Evolutionary conservation across 53 echinoderm and acorn worm species (phyloP), one percentile per base, ranked within the genome.

Genomic region (Paracentrotus lividus): DNA sequence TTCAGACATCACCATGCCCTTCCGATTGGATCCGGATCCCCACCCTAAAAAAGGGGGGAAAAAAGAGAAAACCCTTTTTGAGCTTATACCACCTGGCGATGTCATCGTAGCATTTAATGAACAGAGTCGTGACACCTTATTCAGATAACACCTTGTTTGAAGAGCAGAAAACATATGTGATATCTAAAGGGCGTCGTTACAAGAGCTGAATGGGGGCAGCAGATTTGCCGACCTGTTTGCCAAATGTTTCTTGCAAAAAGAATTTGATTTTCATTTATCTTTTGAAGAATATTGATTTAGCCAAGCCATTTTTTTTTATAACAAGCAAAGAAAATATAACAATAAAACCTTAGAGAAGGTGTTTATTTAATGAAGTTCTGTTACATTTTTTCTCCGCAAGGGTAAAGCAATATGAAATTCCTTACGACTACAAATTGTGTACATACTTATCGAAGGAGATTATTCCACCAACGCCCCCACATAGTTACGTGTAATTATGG

Each of bases 71-170:
- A 86, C 20, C 21, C 56, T 86, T 86, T 55, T 86, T 56, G 54
- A 54, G 15, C n/a, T n/a, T 36, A 53, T 55, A 34, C 53, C 86
- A 86, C 54, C 86, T 56, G 86, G 56, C 21, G 86, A 86, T 86
- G 38, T 20, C 38, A 54, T 86, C 56, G 20, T 56, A 34, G 34
- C 85, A 29, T 53, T 51, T 85, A 85, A 85, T 85, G 49, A 53
- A 32, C 31, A 16, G 6, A 86, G 86, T 56, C 53, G 36, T 15
- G 86, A 86, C 56, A 56, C 86, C 86, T 86, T 56, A 56, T 14
- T 5, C 20, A 86, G 86, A 86, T 86, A 53, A 86, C 86, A 55
- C 33, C 34, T 55, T 86, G 86, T 86, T 36, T 53, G 86, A 86
- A 36, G 86, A 86, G 56, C 21, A 20, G 33, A 53, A 56, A 86